Conservation (phyloP, 1,140 invertebrate genomes). For the Papilio aristodemus region DNA sequence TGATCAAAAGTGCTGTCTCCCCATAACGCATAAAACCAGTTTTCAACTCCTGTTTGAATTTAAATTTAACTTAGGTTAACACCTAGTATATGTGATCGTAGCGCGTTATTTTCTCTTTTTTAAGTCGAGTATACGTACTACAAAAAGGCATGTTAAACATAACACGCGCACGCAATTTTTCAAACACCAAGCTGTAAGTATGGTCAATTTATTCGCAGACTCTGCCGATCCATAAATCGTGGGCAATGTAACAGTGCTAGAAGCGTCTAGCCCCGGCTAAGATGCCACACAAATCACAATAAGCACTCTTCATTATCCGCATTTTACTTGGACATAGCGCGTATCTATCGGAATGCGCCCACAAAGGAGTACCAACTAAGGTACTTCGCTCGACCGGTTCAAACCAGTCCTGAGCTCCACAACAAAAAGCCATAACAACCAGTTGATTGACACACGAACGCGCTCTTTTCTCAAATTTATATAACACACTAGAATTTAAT, state of each 20-base stretch:
- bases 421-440: conserved; percentile 60
- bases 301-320: conserved; percentile 74
- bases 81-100: neutral
- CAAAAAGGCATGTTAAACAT: neutral
- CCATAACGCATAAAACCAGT: neutral
- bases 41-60: neutral
- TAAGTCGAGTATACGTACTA: neutral
- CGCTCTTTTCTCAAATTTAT: conserved; percentile 74
- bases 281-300: conserved; percentile 72
- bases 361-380: conserved; percentile 67
- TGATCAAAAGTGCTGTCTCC: neutral
- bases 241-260: conserved; percentile 41
- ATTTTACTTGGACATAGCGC: conserved; percentile 60
- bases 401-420: conserved; percentile 64
- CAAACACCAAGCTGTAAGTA: conserved; percentile 36
- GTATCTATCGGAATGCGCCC: conserved; percentile 75
- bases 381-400: conserved; percentile 70
- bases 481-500: conserved; percentile 71
- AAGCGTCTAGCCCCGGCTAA: conserved; percentile 54
- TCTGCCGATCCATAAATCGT: conserved; percentile 55
- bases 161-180: conserved; percentile 28
- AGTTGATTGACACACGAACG: conserved; percentile 77
- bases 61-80: neutral
- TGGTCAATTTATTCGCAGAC: conserved; percentile 41
- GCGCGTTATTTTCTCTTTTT: neutral